phyloP scores from a whole-genome alignment of 2,888 invertebrate genomes.

The Drosophila maculinotata region DNA sequence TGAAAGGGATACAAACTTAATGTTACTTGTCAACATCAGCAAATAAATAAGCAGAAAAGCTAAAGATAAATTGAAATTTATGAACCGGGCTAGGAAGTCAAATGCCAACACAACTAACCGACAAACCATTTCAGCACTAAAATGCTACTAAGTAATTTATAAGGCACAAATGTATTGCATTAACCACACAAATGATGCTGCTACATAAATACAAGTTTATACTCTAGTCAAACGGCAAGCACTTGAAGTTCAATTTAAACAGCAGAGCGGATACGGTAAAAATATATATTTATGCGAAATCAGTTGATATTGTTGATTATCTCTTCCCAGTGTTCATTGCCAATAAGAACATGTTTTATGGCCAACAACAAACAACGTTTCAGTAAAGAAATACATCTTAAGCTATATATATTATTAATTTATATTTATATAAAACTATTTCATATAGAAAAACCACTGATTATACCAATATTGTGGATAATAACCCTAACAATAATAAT shows the following conservation, averaged over 20 bases:
- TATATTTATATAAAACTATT: too few relatives aligned
- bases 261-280: constrained; percentile 9
- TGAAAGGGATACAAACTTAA: constrained; percentile 32
- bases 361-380: too few relatives aligned
- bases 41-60: constrained; percentile 58
- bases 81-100: constrained; percentile 62
- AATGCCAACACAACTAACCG: constrained; percentile 45
- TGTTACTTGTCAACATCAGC: constrained; percentile 72
- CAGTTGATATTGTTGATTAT: neutral
- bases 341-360: too few relatives aligned
- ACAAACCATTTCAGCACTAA: constrained; percentile 60
- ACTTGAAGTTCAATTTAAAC: constrained; percentile 32
- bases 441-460: too few relatives aligned
- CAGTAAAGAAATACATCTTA: too few relatives aligned
- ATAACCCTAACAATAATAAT: too few relatives aligned
- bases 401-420: too few relatives aligned
- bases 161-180: constrained; percentile 50
- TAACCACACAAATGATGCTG: constrained; percentile 53
- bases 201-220: constrained; percentile 29
- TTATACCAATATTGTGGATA: too few relatives aligned
- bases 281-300: neutral
- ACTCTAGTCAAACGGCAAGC: constrained; percentile 5
- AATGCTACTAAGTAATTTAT: constrained; percentile 70
- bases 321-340: too few relatives aligned
- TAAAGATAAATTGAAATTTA: constrained; percentile 74